Evolutionary conservation across 2,797 vertebrate genomes (phyloP), one percentile per base, ranked within the genome.

Genomic region (Alcedo atthis): DNA sequence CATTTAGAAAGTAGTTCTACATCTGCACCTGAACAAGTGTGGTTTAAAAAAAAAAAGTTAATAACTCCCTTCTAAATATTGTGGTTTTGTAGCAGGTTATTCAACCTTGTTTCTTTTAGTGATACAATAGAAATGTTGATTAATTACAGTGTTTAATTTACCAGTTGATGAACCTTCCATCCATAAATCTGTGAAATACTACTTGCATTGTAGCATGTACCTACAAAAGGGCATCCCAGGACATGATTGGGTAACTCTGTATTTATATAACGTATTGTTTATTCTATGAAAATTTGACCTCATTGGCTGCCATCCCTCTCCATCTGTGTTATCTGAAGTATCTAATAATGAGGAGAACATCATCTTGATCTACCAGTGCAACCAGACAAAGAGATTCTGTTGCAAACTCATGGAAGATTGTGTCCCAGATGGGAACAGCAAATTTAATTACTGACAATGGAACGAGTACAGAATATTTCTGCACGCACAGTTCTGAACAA

Each of bases 381-480:
- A 58, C 76, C 76, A 73, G 91, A 94, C 95, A 85, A 82, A 91
- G 86, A 87, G 64, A 42, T 89, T 87, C 62, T 88, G 74, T 89
- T 85, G 78, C 35, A 53, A 58, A 85, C 51, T 70, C 7, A 0
- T 21, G 57, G 70, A 95, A 75, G 87, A 45, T 67, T 53, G 51
- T 59, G 76, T 71, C 76, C 64, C 92, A 70, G 79, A 86, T 83
- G 57, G 84, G 87, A 73, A 46, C 70, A 88, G 76, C 76, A 88
- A 59, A 81, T 87, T 94, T 94, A 96, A 96, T 95, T 92, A 82
- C 78, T 67, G 79, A 73, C 70, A 86, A 66, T 67, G 69, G 42
- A 48, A 79, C 19, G 92, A 92, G 70, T 73, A 85, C 70, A 61
- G 15, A 80, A 30, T 28, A 53, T 86, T 92, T 93, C 81, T 84